A percentile compares a stretch with the other conserved stretches of the same genome.
Evolutionary conservation across 1,140 invertebrate genomes (phyloP).

Genomic region (Anadara kagoshimensis): DNA sequence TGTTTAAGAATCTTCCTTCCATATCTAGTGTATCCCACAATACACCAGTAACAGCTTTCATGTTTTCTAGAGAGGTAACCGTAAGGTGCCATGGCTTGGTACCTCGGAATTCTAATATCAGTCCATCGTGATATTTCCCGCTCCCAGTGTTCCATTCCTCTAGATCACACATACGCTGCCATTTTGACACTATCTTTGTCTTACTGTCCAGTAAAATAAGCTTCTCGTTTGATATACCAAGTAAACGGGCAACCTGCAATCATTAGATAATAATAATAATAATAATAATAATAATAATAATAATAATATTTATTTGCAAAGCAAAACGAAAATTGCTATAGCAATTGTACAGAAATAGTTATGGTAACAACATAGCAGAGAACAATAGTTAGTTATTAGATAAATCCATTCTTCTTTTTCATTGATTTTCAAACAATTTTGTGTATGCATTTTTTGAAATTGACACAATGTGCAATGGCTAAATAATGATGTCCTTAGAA

Average conservation of each 20-base stretch:
- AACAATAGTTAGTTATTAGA: not conserved
- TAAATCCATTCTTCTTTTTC: not conserved
- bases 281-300: not conserved
- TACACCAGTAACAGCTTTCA: constrained; percentile 76
- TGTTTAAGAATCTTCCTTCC: constrained; percentile 71
- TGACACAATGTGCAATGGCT: too few species aligned
- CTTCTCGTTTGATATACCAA: constrained; percentile 79
- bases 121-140: constrained; percentile 80
- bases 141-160: constrained; percentile 81
- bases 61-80: constrained; percentile 73
- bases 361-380: not conserved
- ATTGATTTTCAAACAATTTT: too few species aligned
- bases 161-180: constrained; percentile 80
- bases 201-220: constrained; percentile 81
- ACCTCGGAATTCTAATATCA: constrained; percentile 81
- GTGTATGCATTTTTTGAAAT: too few species aligned
- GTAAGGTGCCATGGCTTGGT: constrained; percentile 76
- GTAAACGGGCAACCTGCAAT: constrained; percentile 78
- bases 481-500: too few species aligned
- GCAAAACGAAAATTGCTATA: too few species aligned
- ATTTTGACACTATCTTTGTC: constrained; percentile 79
- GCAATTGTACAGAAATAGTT: too few species aligned
- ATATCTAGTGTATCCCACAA: constrained; percentile 77
- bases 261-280: not conserved
- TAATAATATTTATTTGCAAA: too few species aligned